These are phyloP conservation scores for Oryctolagus cuniculus DNA, from an alignment of 2,113 vertebrate genomes.

Conservation along the genomic window mOryCun1.1 NC_091435.1:11671001-11671500, in stretches of 20 bases:
- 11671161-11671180: not conserved
- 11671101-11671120: not conserved
- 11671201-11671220: not conserved
- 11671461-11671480: not conserved
- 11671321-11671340: not conserved
- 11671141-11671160: not conserved
- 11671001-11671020: not conserved
- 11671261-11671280: slow-evolving; percentile 80
- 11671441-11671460: not conserved
- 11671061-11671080: not conserved
- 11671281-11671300: slow-evolving; percentile 82
- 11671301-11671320: slow-evolving; percentile 76
- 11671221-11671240: not conserved
- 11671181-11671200: not conserved
- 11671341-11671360: slow-evolving; percentile 73
- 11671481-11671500: slow-evolving; percentile 74
- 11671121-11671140: too few relatives aligned
- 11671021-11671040: not conserved
- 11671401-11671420: slow-evolving; percentile 75
- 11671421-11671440: not conserved
- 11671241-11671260: not conserved
- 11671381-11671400: slow-evolving; percentile 80
- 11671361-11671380: slow-evolving; percentile 66
- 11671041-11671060: not conserved
- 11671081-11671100: not conserved